A percentile compares a stretch with the other conserved stretches of the same genome.
Evolutionary conservation across 2,113 vertebrate genomes (phyloP).

Genomic region (Theristicus caerulescens): DNA sequence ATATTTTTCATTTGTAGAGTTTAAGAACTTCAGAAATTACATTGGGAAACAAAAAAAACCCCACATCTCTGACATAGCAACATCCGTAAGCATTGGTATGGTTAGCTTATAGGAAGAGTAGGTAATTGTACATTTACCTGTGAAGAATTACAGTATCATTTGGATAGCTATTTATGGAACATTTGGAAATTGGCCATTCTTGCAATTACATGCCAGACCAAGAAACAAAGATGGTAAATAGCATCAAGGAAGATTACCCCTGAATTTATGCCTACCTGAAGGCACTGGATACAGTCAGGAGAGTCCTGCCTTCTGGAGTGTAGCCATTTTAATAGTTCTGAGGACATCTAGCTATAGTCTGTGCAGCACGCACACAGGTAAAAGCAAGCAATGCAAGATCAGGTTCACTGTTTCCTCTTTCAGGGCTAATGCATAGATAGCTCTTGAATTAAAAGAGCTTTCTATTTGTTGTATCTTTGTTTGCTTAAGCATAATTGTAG

Average conservation of each 20-base stretch:
- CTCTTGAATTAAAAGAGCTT: background rate
- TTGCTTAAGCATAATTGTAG: background rate
- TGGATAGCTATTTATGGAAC: background rate
- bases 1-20: background rate
- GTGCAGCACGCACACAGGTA: accelerated
- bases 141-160: accelerated
- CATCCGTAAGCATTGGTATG: background rate
- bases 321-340: background rate
- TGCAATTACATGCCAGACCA: background rate
- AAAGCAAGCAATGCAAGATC: background rate
- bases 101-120: background rate
- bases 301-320: background rate
- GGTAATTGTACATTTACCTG: background rate
- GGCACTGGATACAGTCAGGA: background rate
- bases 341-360: background rate
- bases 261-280: background rate
- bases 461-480: background rate
- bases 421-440: background rate
- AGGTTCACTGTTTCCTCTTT: background rate
- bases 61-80: background rate
- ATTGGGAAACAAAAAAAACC: background rate
- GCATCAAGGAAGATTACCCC: background rate
- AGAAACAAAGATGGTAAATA: background rate
- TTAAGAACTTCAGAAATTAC: background rate
- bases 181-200: background rate